Evolutionary conservation across 1,140 invertebrate genomes (phyloP), one percentile per base, ranked within the genome.

Genomic region (Monochamus saltuarius): DNA sequence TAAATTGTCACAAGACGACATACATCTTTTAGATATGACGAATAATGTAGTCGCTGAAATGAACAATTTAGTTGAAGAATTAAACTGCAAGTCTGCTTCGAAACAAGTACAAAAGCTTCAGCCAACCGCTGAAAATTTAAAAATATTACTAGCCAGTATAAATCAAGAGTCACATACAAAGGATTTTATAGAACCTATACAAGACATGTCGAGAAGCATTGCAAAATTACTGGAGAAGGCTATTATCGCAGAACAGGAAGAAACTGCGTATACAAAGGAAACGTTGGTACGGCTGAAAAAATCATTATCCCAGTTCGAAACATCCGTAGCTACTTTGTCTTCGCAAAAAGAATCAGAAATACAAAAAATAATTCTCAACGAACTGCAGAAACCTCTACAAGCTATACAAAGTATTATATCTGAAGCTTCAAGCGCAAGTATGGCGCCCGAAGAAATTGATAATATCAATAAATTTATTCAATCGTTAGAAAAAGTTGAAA

Each of bases 191-290:
- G 75, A 82, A 67, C 72, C 79, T 29, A 61, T 81, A 14, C 74
- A 80, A 62, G 78, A 83, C 70, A 74, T 77, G 38, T 69, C 78
- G 22, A 78, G 77, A 61, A 75, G 72, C 43, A 69, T 78, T 13
- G 75, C 78, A 51, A 77, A 80, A 64, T 59, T 74, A 9, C 75
- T 71, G 63, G 64, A 79, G 35, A 76, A 77, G 57, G 67, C 60
- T 38, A 22, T 57, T 0, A 29, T 42, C n/a, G 38, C 49, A 35
- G 51, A 65, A 10, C 56, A 62, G 55, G 64, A 68, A 54, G 57
- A 64, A 37, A 9, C 75, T 37, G 72, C 73, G 16, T 73, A 72
- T 22, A 78, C 77, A 65, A 56, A 74, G 50, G 37, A 55, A 40
- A 49, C 54, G 7, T 42, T 65, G 8, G 17, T 39, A 34, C 46